phyloP scores from a whole-genome alignment of 1,140 invertebrate species.

The Trypoxylus dichotomus region DNA sequence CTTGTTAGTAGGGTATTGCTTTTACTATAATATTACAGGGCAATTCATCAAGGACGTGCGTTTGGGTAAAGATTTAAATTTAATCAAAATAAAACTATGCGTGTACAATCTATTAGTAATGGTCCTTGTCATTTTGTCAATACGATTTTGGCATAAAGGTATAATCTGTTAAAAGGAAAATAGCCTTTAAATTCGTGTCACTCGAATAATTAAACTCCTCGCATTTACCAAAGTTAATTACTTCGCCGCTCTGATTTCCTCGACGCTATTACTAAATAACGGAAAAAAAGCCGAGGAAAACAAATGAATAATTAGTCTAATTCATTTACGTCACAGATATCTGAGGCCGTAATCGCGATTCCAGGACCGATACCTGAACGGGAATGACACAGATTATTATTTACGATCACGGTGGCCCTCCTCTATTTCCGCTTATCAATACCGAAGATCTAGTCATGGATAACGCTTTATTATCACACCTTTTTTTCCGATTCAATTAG shows the following conservation, averaged over 20 bases:
- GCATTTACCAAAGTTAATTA: conserved; percentile 18
- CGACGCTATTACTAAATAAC: neutral
- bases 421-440: neutral
- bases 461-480: neutral
- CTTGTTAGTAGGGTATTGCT: too few relatives aligned
- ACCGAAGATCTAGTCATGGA: neutral
- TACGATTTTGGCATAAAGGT: too few relatives aligned
- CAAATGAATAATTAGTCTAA: neutral
- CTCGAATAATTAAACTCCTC: neutral
- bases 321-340: neutral
- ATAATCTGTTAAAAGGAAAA: conserved; percentile 23
- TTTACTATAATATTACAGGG: too few relatives aligned
- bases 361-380: neutral
- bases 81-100: too few relatives aligned
- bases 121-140: too few relatives aligned
- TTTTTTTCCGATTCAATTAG: neutral
- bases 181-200: conserved; percentile 9
- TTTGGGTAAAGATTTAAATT: too few relatives aligned
- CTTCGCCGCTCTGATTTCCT: conserved; percentile 23
- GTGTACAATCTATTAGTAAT: too few relatives aligned
- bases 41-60: too few relatives aligned
- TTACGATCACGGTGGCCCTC: neutral
- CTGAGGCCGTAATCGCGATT: neutral
- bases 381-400: neutral
- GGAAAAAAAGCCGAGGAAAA: neutral